Base-by-base conservation (phyloP, 2,797 vertebrate species). In the Cyclura pinguis region DNA sequence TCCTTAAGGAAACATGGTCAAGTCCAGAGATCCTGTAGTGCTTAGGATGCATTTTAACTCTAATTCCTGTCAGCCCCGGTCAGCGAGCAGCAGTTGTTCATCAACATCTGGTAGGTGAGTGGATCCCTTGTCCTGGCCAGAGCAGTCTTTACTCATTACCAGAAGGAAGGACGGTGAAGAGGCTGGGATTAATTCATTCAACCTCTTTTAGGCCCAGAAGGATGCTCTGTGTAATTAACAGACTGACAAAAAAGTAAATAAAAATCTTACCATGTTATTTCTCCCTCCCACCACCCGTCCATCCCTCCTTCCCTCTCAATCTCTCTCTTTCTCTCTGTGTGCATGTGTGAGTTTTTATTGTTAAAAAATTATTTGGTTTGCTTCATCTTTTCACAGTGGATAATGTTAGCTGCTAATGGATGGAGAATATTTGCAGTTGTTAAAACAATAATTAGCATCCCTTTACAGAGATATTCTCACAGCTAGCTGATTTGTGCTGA, bases 381-480 rank as follows among this genome's bases (percentile, higher is more conserved):
- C 52, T 72, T 52, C 20, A 20, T 92, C 76, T 90, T 38, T 57
- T 93, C 24, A 88, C 69, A 12, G 74, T 59, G 89, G n/a, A 83
- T 52, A 24, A 88, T 32, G 88, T 89, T 55, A 76, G 7, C 84
- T 14, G 0, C 67, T 5, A 57, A 92, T 84, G 1, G 16, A 42
- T 69, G 80, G 90, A 77, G 78, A 90, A 55, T 81, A 38, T 93
- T 95, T 93, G 91, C 72, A 64, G 83, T 80, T 87, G 27, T 0
- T 89, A 80, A 88, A 84, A 85, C 42, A 85, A 59, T 92, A 94
- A 90, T 88, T 91, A 90, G 73, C 90, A 50, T 87, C 73, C 22
- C 24, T 73, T 82, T 91, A 93, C 50, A 42, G 91, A 87, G 57
- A 52, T 87, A 91, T 94, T 91, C 83, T 89, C 6, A 27, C 18